Conservation (phyloP, 2,888 invertebrate species). For the Diaperis boleti region DNA sequence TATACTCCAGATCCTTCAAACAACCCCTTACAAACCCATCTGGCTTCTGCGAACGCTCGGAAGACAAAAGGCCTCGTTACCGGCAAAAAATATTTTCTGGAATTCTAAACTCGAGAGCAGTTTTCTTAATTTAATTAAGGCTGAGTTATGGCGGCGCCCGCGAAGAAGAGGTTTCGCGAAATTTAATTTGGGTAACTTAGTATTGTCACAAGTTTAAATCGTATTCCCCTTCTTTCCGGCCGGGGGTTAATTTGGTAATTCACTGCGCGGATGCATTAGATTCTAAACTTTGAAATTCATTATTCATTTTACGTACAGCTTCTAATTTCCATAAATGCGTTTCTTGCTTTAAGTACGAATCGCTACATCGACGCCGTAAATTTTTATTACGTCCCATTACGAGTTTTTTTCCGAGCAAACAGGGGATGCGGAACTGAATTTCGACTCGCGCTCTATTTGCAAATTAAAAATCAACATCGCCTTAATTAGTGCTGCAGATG, state of each 20-base stretch:
- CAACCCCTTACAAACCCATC: constrained; percentile 59
- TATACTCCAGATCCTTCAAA: constrained; percentile 60
- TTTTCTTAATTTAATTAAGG: constrained; percentile 61
- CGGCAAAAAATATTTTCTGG: constrained; percentile 60
- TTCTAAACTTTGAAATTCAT: constrained; percentile 56
- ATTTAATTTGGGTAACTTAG: constrained; percentile 64
- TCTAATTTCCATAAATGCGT: constrained; percentile 56
- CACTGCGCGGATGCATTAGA: constrained; percentile 56
- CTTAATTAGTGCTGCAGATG: constrained; percentile 12
- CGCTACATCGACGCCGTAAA: constrained; percentile 47
- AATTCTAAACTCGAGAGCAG: constrained; percentile 49
- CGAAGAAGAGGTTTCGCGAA: constrained; percentile 59
- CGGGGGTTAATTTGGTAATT: constrained; percentile 58
- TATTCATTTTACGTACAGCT: constrained; percentile 56
- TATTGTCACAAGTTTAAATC: constrained; percentile 63
- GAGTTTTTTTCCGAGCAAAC: background rate
- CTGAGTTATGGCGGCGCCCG: constrained; percentile 49
- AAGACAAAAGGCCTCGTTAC: constrained; percentile 63
- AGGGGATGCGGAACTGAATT: constrained; percentile 3
- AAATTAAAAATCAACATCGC: constrained; percentile 26
- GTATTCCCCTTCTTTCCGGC: constrained; percentile 52
- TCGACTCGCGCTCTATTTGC: constrained; percentile 9
- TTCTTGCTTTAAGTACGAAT: constrained; percentile 52
- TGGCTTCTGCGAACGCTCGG: constrained; percentile 57
- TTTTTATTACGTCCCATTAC: constrained; percentile 46